phyloP scores from a whole-genome alignment of 2,888 invertebrate species.

The Tetragonula carbonaria region DNA sequence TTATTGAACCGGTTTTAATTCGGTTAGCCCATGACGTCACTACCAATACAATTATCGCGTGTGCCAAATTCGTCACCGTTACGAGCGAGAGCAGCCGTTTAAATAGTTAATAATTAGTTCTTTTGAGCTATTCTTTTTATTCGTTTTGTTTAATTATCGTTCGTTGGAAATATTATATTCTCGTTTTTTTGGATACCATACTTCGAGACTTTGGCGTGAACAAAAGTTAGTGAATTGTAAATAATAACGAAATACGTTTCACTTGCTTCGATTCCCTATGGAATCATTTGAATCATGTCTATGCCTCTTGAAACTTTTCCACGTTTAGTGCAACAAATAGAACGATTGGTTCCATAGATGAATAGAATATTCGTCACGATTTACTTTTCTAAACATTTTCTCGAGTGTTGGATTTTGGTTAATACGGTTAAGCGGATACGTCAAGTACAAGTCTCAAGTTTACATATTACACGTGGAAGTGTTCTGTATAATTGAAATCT shows the following conservation, averaged over 20 bases:
- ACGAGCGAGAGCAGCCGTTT: neutral
- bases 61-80: conserved; percentile 32
- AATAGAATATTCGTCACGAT: neutral
- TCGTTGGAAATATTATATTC: neutral
- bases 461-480: neutral
- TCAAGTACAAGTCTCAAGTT: neutral
- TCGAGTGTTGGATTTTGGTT: no score
- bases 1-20: conserved; percentile 50
- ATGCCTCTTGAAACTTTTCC: neutral
- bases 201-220: neutral
- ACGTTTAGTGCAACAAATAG: no score
- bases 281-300: neutral
- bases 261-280: neutral
- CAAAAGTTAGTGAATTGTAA: neutral
- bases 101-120: neutral
- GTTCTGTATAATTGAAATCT: neutral
- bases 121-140: neutral
- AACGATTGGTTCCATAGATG: neutral
- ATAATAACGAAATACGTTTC: conserved; percentile 2
- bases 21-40: conserved; percentile 50
- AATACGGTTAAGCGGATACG: neutral
- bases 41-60: neutral
- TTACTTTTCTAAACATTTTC: neutral
- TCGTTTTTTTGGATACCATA: neutral
- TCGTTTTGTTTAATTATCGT: neutral